These are phyloP conservation scores for Neoniphon sammara DNA, from an alignment of 2,797 vertebrate genomes.

Conservation along the genomic window DNA sequence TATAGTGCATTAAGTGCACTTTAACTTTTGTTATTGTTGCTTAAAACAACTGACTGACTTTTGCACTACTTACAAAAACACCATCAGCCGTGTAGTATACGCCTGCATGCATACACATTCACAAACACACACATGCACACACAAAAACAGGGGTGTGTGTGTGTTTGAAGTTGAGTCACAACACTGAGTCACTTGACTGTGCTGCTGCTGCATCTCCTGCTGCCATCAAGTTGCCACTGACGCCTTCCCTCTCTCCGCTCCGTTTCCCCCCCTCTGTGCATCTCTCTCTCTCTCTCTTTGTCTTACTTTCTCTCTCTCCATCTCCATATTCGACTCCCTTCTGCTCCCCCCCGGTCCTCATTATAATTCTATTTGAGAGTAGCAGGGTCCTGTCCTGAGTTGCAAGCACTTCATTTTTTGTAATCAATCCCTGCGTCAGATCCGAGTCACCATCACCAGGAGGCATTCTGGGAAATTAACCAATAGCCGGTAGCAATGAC, in stretches of 20 bases:
- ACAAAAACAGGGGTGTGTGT: neutral
- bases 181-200: conserved; percentile 15
- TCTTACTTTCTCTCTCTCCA: conserved; percentile 41
- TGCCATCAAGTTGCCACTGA: conserved; percentile 25
- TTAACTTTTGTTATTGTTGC: too few relatives aligned
- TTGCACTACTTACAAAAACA: too few relatives aligned
- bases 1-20: too few relatives aligned
- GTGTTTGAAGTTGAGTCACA: conserved; percentile 32
- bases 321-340: conserved; percentile 39
- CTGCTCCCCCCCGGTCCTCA: conserved; percentile 33
- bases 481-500: conserved; percentile 24
- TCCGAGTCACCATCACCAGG: neutral
- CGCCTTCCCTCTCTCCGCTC: neutral
- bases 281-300: conserved; percentile 29
- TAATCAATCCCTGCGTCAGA: conserved; percentile 47
- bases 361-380: conserved; percentile 57
- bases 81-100: neutral
- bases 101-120: neutral
- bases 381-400: conserved; percentile 47
- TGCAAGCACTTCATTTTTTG: conserved; percentile 55
- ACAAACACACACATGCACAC: neutral
- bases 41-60: too few relatives aligned
- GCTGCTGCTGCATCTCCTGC: conserved; percentile 8
- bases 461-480: conserved; percentile 58
- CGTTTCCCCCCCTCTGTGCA: neutral